phyloP scores from a whole-genome alignment of 2,797 vertebrate genomes.

The Gallinago stenura region DNA sequence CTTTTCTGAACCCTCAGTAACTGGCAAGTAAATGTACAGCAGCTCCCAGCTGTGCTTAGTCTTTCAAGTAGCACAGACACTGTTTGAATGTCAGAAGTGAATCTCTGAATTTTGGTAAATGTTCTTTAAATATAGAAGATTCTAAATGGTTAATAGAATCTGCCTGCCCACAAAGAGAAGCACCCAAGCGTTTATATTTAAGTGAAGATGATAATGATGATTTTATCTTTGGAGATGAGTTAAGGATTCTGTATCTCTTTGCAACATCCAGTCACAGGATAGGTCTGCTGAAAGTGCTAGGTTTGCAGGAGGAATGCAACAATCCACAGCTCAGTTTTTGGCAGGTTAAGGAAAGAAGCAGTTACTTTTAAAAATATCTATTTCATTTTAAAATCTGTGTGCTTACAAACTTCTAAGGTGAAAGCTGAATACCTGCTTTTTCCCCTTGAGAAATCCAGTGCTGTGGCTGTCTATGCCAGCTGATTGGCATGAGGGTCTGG shows the following conservation, averaged over 20 bases:
- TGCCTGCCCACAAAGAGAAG: neutral
- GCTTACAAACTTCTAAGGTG: neutral
- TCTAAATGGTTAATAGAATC: neutral
- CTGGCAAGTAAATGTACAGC: neutral
- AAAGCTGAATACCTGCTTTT: neutral
- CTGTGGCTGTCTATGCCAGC: neutral
- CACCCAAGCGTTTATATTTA: neutral
- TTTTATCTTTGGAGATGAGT: neutral
- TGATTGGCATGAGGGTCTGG: neutral
- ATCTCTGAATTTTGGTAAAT: neutral
- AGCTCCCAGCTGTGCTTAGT: neutral
- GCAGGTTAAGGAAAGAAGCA: neutral
- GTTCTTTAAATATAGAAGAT: neutral
- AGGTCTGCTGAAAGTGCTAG: neutral
- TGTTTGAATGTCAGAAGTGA: neutral
- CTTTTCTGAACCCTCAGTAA: neutral
- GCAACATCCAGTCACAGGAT: neutral
- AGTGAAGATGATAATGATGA: no score
- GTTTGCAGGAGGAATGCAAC: neutral
- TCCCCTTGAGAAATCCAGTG: neutral
- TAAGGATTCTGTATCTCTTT: neutral
- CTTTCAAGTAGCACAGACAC: neutral
- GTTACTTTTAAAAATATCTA: neutral
- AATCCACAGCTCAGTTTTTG: neutral
- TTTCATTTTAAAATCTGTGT: neutral